phyloP scores from a whole-genome alignment of 2,113 vertebrate genomes.

The Eurystomus gularis region DNA sequence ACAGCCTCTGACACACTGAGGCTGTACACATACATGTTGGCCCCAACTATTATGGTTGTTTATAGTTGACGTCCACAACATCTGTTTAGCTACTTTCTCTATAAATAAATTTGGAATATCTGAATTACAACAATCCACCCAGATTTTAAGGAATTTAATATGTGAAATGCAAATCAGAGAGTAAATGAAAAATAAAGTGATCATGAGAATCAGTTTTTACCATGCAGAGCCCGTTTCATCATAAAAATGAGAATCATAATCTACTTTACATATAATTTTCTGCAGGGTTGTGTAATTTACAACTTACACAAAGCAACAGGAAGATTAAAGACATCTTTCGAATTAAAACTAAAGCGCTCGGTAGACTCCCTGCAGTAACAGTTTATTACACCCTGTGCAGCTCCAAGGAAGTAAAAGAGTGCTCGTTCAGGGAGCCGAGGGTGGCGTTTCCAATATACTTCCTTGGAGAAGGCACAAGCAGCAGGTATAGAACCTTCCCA shows the following conservation, averaged over 20 bases:
- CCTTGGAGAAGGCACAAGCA: neutral
- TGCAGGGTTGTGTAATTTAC: slow-evolving; percentile 59
- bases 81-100: neutral
- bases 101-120: slow-evolving; percentile 1
- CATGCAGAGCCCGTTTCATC: slow-evolving; percentile 33
- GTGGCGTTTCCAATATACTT: neutral
- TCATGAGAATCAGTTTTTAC: neutral
- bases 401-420: neutral
- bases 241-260: slow-evolving; percentile 67
- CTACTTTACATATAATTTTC: slow-evolving; percentile 71
- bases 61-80: neutral
- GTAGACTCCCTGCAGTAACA: slow-evolving; percentile 46
- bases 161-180: neutral
- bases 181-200: slow-evolving; percentile 56
- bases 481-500: neutral
- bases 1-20: neutral
- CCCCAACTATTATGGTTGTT: neutral
- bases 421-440: neutral
- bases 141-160: slow-evolving; percentile 19
- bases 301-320: slow-evolving; percentile 58
- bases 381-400: slow-evolving; percentile 42
- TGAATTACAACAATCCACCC: neutral
- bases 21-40: neutral
- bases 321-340: slow-evolving; percentile 67
- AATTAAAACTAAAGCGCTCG: slow-evolving; percentile 59